Conservation (phyloP, 2,797 vertebrate species). For the Falco concolor region DNA sequence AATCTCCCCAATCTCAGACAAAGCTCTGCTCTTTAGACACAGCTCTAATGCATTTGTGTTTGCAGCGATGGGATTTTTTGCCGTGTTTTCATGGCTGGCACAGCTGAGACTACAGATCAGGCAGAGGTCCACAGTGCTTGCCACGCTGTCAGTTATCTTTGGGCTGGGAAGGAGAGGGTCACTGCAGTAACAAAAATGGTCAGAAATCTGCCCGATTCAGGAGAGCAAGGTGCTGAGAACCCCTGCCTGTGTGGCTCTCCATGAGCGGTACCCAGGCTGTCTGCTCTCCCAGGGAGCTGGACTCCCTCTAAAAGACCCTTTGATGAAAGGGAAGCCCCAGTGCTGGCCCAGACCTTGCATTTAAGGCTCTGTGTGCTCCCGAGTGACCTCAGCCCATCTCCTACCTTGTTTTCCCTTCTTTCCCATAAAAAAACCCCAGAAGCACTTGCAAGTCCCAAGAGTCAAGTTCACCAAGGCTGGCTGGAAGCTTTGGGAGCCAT, state of each 20-base stretch:
- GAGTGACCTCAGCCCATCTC: not conserved
- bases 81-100: not conserved
- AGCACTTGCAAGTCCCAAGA: not conserved
- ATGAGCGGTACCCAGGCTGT: not conserved
- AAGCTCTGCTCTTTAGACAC: not conserved
- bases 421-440: rapidly evolving
- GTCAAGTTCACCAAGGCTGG: not conserved
- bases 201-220: not conserved
- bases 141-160: rapidly evolving
- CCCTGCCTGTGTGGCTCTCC: rapidly evolving
- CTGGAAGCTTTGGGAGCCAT: not conserved
- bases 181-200: not conserved
- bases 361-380: not conserved
- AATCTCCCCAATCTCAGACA: not conserved
- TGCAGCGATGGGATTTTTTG: not conserved
- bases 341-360: not conserved
- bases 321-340: not conserved
- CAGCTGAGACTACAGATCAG: not conserved
- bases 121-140: not conserved
- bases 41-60: rapidly evolving
- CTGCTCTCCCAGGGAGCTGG: not conserved
- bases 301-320: not conserved
- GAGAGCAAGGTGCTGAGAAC: not conserved
- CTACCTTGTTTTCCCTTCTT: not conserved
- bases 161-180: not conserved